Percentiles rank a stretch among this genome's conserved stretches.
These are phyloP conservation scores for Drosophila borborema DNA, from an alignment of 2,888 invertebrate genomes.

Conservation along the genomic window DNA sequence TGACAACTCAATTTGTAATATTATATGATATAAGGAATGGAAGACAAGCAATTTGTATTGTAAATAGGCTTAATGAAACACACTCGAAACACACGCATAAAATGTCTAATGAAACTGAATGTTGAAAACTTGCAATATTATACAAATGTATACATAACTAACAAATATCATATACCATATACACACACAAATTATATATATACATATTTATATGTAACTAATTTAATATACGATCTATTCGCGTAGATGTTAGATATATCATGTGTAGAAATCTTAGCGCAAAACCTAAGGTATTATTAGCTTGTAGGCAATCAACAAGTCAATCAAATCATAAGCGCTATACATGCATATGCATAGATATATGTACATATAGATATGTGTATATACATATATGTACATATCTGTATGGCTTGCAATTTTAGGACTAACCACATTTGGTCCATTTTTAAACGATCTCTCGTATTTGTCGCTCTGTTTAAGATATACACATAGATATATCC, in stretches of 20 bases:
- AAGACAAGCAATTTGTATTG: constrained; percentile 76
- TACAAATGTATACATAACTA: constrained; percentile 69
- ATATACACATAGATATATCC: constrained; percentile 33
- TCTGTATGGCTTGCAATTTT: constrained; percentile 56
- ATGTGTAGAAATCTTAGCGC: constrained; percentile 73
- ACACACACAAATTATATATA: constrained; percentile 18
- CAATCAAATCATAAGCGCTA: constrained; percentile 68
- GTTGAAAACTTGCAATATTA: constrained; percentile 74
- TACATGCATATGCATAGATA: constrained; percentile 34
- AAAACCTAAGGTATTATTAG: constrained; percentile 82
- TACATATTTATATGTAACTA: constrained; percentile 32
- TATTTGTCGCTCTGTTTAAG: constrained; percentile 67
- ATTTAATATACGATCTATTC: constrained; percentile 28
- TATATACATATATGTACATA: constrained; percentile 24
- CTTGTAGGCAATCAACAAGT: constrained; percentile 78
- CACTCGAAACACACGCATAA: constrained; percentile 34
- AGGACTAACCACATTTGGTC: constrained; percentile 52
- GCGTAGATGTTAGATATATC: constrained; percentile 35
- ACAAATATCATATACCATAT: constrained; percentile 31
- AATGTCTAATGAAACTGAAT: constrained; percentile 57
- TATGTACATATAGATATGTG: constrained; percentile 14
- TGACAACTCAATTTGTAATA: constrained; percentile 83
- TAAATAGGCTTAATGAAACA: constrained; percentile 47
- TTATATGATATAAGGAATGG: constrained; percentile 56
- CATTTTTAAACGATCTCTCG: constrained; percentile 73